A percentile compares a stretch with the other conserved stretches of the same genome.
phyloP scores from a whole-genome alignment of 2,113 vertebrate genomes.

The Stercorarius parasiticus region DNA sequence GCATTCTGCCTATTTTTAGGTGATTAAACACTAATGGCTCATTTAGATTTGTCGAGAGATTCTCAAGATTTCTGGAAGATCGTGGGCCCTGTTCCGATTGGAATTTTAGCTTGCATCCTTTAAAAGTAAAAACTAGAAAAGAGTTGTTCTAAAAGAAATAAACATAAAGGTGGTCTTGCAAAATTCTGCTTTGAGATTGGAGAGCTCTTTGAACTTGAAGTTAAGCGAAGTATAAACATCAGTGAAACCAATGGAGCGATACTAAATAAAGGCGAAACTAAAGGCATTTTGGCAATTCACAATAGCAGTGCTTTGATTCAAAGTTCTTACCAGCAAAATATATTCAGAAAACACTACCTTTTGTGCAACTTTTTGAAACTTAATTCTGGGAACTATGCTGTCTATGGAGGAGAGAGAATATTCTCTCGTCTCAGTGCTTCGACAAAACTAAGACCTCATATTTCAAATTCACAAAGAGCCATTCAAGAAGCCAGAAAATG shows the following conservation, averaged over 20 bases:
- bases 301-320: neutral
- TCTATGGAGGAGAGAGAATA: neutral
- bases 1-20: neutral
- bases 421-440: neutral
- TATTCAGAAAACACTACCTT: neutral
- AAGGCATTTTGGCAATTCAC: neutral
- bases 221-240: neutral
- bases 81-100: neutral
- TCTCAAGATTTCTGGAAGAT: neutral
- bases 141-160: neutral
- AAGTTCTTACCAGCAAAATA: neutral
- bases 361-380: neutral
- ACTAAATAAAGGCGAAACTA: neutral
- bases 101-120: neutral
- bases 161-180: neutral
- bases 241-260: neutral
- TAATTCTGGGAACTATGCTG: neutral
- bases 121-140: neutral
- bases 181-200: neutral
- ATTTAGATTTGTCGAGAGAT: neutral
- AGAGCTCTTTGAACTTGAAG: neutral
- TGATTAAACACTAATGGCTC: neutral
- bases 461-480: neutral
- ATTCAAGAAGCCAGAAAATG: neutral
- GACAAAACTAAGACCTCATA: neutral